Base-by-base conservation (phyloP, 1,140 invertebrate genomes). In the Galendromus occidentalis region DNA sequence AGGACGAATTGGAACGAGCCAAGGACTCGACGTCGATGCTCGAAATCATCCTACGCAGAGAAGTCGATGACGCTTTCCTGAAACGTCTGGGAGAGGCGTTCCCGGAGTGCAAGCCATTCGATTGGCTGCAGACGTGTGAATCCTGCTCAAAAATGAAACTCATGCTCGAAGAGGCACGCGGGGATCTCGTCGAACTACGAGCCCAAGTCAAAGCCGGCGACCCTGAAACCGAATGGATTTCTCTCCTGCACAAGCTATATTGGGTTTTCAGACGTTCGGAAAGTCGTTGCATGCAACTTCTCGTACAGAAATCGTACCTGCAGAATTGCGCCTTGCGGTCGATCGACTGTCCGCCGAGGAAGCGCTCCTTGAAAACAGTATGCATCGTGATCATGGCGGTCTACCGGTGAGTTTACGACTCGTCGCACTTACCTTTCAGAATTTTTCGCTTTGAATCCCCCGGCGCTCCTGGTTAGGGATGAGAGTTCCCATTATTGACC, bases 371-470 rank as follows among this genome's bases (percentile, higher is more conserved):
- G n/a, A 59, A 59, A 25, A 59, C 51, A 17, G 51, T 25, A 17
- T 25, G 25, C 14, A 59, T 59, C 51, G 51, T 59, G 2, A 59
- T 59, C 14, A 59, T 59, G 51, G 51, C 51, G 33, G 51, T 59
- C 5, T 59, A 59, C 51, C 25, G 51, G 51, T 59, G 33, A 33
- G 18, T 47, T 5, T 17, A 47, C 18, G 25, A 47, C 4, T 39
- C n/a, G n/a, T n/a, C n/a, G n/a, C n/a, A n/a, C n/a, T n/a, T n/a
- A n/a, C n/a, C n/a, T n/a, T n/a, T n/a, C n/a, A n/a, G n/a, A n/a
- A n/a, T n/a, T n/a, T n/a, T n/a, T n/a, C n/a, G n/a, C n/a, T n/a
- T n/a, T n/a, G n/a, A n/a, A n/a, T n/a, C n/a, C n/a, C n/a, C n/a
- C n/a, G 33, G 9, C 33, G 33, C 33, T 9, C 4, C 33, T 39